Evolutionary conservation across 2,113 vertebrate species (phyloP), one percentile per base, ranked within the genome.

Genomic region (Conger conger): DNA sequence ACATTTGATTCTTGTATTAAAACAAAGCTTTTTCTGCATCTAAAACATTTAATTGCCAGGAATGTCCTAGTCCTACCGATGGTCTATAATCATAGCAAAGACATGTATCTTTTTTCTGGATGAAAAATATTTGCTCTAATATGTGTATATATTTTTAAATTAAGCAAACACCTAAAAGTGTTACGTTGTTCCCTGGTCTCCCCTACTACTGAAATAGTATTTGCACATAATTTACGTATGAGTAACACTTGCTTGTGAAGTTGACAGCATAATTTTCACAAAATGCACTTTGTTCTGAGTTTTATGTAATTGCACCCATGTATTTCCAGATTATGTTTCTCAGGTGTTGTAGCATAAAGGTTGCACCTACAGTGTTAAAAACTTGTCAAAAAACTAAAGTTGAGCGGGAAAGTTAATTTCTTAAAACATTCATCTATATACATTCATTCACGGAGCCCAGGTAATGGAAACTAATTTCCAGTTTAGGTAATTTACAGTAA

Each of bases 401-500:
- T 80, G 84, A 86, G 84, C 85, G 78, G 54, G 82, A 90, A 85
- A 68, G 84, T 82, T 85, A 30, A 83, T 86, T 84, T 88, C 86
- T 86, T 82, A 88, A 86, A 90, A 87, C 84, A 85, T 88, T 88
- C 83, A 87, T 89, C 88, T 90, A 90, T 88, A 89, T 87, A 89
- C 86, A 88, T 90, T 91, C 86, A 87, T 85, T 88, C 89, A 89
- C 87, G 89, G 89, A 91, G 88, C 89, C 92, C 90, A 92, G 89
- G 86, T 92, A 93, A 93, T 93, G 91, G 91, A 93, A 91, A 84
- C 83, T 83, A 85, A 89, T 88, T 89, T 88, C 82, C 54, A 83
- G 85, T 90, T 89, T 92, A 88, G 87, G 88, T 86, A 91, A 91
- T 94, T 93, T 89, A 87, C 89, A 84, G 87, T 91, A 89, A 92